Conservation (phyloP, 2,888 invertebrate species). For the Koerneria pararmatus region DNA sequence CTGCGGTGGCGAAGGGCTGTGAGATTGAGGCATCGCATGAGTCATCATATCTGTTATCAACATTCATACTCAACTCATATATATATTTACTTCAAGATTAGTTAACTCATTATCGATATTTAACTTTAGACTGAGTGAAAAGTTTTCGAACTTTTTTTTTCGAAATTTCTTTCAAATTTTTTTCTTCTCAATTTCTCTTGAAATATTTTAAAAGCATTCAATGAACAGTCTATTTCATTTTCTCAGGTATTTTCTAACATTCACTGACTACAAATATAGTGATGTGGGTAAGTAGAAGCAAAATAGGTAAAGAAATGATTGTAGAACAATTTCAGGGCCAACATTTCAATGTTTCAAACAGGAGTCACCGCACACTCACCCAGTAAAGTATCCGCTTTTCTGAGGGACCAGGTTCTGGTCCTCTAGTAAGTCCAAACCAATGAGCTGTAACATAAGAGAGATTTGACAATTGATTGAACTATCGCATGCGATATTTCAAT, state of each 20-base stretch:
- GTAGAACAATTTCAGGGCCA: neutral
- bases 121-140: too few relatives aligned
- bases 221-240: too few relatives aligned
- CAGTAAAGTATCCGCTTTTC: constrained; percentile 62
- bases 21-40: constrained; percentile 74
- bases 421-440: constrained; percentile 63
- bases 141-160: too few relatives aligned
- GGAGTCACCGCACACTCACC: constrained; percentile 21
- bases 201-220: too few relatives aligned
- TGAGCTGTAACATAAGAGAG: neutral
- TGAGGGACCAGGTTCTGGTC: constrained; percentile 74
- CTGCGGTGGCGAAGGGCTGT: constrained; percentile 78
- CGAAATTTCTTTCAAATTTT: neutral
- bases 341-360: too few relatives aligned
- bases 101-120: neutral
- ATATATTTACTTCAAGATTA: neutral
- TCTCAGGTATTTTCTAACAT: too few relatives aligned
- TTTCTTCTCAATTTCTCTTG: too few relatives aligned
- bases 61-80: neutral
- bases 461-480: neutral
- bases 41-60: constrained; percentile 70
- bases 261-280: too few relatives aligned
- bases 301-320: neutral
- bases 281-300: neutral
- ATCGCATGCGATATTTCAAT: neutral